A percentile compares a stretch with the other conserved stretches of the same genome.
phyloP scores from a whole-genome alignment of 2,888 invertebrate genomes.

The Dryococelus australis region DNA sequence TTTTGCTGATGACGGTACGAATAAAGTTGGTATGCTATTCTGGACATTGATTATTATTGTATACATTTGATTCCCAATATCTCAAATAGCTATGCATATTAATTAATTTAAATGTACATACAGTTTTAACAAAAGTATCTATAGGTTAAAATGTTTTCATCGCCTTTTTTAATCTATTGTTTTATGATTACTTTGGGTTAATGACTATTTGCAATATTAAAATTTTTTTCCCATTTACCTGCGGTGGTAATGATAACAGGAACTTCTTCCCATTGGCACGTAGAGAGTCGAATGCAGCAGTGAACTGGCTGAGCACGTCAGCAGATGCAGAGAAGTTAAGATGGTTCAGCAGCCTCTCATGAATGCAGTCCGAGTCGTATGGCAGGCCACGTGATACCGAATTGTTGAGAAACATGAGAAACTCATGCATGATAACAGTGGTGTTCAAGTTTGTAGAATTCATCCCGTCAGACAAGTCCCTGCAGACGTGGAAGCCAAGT shows the following conservation, averaged over 20 bases:
- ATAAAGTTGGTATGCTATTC: too few relatives aligned
- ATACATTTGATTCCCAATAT: too few relatives aligned
- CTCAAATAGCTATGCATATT: too few relatives aligned
- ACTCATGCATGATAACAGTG: constrained; percentile 51
- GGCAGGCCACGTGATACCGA: constrained; percentile 46
- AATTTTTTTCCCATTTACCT: constrained; percentile 50
- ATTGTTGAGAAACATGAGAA: constrained; percentile 48
- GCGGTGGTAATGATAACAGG: constrained; percentile 55
- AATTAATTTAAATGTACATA: too few relatives aligned
- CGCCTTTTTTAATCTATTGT: too few relatives aligned
- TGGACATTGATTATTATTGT: too few relatives aligned
- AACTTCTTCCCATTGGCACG: constrained; percentile 45
- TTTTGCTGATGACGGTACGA: too few relatives aligned
- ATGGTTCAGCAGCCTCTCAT: constrained; percentile 55
- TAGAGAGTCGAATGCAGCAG: constrained; percentile 31
- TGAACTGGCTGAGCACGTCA: constrained; percentile 41
- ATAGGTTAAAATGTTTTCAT: too few relatives aligned
- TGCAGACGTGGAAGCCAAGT: constrained; percentile 60
- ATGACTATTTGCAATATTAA: too few relatives aligned
- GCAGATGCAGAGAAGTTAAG: constrained; percentile 45
- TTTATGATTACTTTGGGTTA: too few relatives aligned
- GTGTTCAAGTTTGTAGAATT: constrained; percentile 36
- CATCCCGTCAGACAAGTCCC: constrained; percentile 48
- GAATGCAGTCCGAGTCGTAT: constrained; percentile 60
- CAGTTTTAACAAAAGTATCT: too few relatives aligned